Percentiles rank a stretch among this genome's conserved stretches.
These are phyloP conservation scores for Tachypleus tridentatus DNA, from an alignment of 1,140 invertebrate genomes.

Conservation along the genomic window DNA sequence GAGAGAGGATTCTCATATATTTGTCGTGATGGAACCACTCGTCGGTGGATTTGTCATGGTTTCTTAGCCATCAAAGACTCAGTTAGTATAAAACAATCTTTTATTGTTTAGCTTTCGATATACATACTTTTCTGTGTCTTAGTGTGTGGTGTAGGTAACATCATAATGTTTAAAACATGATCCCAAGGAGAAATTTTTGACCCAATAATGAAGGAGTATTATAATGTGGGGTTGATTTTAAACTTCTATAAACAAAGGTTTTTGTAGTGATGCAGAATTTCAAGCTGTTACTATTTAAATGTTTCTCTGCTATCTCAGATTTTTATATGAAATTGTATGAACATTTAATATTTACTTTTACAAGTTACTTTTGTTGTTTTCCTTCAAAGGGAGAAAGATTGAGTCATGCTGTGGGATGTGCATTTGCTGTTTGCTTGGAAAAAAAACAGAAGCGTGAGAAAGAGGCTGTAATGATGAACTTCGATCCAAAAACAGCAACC, in stretches of 20 bases:
- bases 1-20: slow-evolving; percentile 95
- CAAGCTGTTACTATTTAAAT: no score
- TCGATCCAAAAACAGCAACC: slow-evolving; percentile 83
- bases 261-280: no score
- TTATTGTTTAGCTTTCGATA: no score
- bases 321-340: not conserved
- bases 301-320: no score
- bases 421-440: slow-evolving; percentile 95
- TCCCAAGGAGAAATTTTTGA: no score
- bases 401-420: slow-evolving; percentile 97
- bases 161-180: no score
- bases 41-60: slow-evolving; percentile 99
- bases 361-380: slow-evolving; percentile 16
- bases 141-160: no score
- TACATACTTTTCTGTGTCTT: no score
- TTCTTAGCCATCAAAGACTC: slow-evolving; percentile 93
- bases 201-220: no score
- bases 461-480: slow-evolving; percentile 87
- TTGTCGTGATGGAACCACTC: slow-evolving; percentile 65
- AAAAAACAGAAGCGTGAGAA: slow-evolving; percentile 95
- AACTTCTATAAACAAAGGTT: no score
- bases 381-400: slow-evolving; percentile 74
- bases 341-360: not conserved
- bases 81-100: slow-evolving; percentile 35
- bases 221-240: no score